A percentile compares a stretch with the other conserved stretches of the same genome.
These are phyloP conservation scores for Dimorphilus gyrociliatus DNA, from an alignment of 2,888 invertebrate species.

Conservation along the genomic window DNA sequence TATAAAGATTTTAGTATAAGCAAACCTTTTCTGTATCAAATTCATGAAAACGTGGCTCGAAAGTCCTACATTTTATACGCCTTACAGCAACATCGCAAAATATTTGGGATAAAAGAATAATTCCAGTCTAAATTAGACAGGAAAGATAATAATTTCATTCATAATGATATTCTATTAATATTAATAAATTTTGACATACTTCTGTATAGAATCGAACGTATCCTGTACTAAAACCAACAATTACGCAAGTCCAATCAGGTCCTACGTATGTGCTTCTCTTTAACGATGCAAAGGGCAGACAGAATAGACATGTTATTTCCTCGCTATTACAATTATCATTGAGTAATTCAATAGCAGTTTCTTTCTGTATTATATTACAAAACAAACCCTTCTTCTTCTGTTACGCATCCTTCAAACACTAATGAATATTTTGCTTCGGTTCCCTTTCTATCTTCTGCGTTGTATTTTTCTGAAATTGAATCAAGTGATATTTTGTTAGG, in stretches of 20 bases:
- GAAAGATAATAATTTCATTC: neutral
- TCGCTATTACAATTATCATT: conserved; percentile 39
- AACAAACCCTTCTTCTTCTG: conserved; percentile 18
- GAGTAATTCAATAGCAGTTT: conserved; percentile 4
- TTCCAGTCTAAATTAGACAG: conserved; percentile 47
- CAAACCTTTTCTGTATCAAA: conserved; percentile 31
- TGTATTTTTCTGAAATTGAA: conserved; percentile 31
- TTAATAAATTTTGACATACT: conserved; percentile 13
- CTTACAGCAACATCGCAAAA: conserved; percentile 64
- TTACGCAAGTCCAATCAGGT: conserved; percentile 82
- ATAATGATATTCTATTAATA: neutral
- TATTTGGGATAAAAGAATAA: conserved; percentile 61
- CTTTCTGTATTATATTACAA: conserved; percentile 6
- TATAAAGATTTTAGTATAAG: too few species aligned
- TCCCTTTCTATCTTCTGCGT: conserved; percentile 19
- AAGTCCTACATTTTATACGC: conserved; percentile 60
- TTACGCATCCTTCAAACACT: conserved; percentile 18
- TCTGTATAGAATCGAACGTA: conserved; percentile 74
- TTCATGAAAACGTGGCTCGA: conserved; percentile 38
- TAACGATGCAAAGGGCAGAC: conserved; percentile 33
- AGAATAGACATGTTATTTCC: conserved; percentile 25
- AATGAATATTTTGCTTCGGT: conserved; percentile 21
- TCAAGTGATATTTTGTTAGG: neutral
- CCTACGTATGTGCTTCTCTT: conserved; percentile 45
- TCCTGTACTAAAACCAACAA: conserved; percentile 69